A percentile compares a stretch with the other conserved stretches of the same genome.
These are phyloP conservation scores for Calameuta idolon DNA, from an alignment of 2,888 invertebrate species.

Conservation along the genomic window DNA sequence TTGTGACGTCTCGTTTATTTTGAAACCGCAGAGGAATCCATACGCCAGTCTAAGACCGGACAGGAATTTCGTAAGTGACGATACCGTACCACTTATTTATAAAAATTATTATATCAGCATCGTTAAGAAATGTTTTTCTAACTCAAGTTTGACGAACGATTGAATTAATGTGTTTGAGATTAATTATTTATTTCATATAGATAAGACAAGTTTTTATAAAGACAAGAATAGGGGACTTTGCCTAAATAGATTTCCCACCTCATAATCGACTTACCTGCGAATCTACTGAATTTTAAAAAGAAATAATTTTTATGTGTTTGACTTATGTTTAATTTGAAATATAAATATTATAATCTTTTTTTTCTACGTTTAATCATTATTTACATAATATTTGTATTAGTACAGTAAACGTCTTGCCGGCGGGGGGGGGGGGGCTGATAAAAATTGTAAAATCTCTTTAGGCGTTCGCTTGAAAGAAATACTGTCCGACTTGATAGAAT, in stretches of 20 bases:
- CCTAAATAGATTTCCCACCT: too few relatives aligned
- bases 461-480: not conserved
- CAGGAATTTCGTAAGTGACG: slow-evolving; percentile 80
- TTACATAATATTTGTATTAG: not conserved
- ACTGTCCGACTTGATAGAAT: not conserved
- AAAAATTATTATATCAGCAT: slow-evolving; percentile 77
- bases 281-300: not conserved
- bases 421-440: not conserved
- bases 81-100: slow-evolving; percentile 77
- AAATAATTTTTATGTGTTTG: not conserved
- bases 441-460: not conserved
- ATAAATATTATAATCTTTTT: not conserved
- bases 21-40: slow-evolving; percentile 73
- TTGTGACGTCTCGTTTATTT: slow-evolving; percentile 68
- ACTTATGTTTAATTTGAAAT: not conserved
- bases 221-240: too few relatives aligned
- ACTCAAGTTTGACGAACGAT: too few relatives aligned
- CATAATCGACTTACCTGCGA: not conserved
- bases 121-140: slow-evolving; percentile 53
- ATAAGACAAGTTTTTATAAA: too few relatives aligned
- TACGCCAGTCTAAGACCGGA: slow-evolving; percentile 79
- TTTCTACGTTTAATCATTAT: not conserved
- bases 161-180: too few relatives aligned
- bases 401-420: not conserved
- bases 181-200: too few relatives aligned